A percentile compares a stretch with the other conserved stretches of the same genome.
Evolutionary conservation across 1,140 invertebrate genomes (phyloP).

Genomic region (Drosophila fuyamai): DNA sequence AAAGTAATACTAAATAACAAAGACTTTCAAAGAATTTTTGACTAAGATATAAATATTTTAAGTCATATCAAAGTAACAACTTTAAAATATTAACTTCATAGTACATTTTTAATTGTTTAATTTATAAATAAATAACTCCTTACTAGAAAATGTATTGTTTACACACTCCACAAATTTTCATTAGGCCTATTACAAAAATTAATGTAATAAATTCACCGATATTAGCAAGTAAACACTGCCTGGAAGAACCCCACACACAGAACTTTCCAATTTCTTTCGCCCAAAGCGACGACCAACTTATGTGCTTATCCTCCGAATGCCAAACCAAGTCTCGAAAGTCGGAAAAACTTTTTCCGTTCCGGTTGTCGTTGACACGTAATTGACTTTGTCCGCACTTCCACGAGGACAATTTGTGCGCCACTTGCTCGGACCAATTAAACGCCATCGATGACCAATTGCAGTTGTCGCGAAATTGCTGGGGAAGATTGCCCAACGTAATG

Average conservation of each 20-base stretch:
- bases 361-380: constrained; percentile 62
- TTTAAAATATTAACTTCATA: no score
- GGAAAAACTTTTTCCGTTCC: constrained; percentile 40
- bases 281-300: constrained; percentile 11
- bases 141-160: no score
- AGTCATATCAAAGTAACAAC: no score
- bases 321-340: constrained; percentile 34
- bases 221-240: background rate
- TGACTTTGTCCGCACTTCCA: constrained; percentile 62
- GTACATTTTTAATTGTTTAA: no score
- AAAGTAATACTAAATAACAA: background rate
- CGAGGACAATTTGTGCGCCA: constrained; percentile 57
- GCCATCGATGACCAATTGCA: constrained; percentile 75
- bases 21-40: background rate
- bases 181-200: no score
- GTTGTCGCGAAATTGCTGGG: constrained; percentile 64
- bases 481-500: constrained; percentile 68
- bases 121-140: no score
- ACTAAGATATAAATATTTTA: no score
- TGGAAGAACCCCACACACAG: background rate
- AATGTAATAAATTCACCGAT: background rate
- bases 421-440: constrained; percentile 74
- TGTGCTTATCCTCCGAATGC: constrained; percentile 25
- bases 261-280: constrained; percentile 10
- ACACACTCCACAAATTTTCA: no score